Evolutionary conservation across 2,888 invertebrate genomes (phyloP), one percentile per base, ranked within the genome.

Genomic region (Nipponacmea schrenckii): DNA sequence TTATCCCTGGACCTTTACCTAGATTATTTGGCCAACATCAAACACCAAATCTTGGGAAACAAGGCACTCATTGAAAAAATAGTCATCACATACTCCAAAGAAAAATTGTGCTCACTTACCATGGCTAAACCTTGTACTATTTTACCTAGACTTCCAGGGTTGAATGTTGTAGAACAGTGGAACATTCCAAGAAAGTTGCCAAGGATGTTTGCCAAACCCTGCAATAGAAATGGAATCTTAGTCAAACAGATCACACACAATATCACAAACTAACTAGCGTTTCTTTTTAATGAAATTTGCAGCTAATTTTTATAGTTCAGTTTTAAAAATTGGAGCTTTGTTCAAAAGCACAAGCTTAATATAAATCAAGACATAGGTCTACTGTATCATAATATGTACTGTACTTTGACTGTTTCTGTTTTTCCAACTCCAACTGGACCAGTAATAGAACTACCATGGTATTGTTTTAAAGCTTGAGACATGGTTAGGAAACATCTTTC

Each of bases 401-500:
- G 39, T 39, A 86, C 88, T 83, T 83, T 89, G 71, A 87, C 81
- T 45, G 88, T 88, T 70, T 88, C 87, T 31, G 86, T 88, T 74
- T 89, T 89, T 44, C 89, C 88, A 20, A 82, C 83, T 14, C 85
- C 87, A 14, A 84, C 81, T 39, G 84, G 84, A 0, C 89, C 89
- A 0, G 80, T 74, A 39, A 88, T 75, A 69, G 83, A 74, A 66
- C 84, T 81, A 14, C 87, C 88, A 74, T 85, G 84, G 70, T 77
- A 74, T 56, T 81, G 79, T 39, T 81, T 78, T n/a, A 88, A 77
- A n/a, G 88, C 87, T 75, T 84, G 84, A 2, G 85, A 83, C 84
- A 89, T 87, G 44, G 86, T 81, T 26, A 89, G 77, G 78, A 88
- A 88, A 73, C 87, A 87, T 70, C 84, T 80, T 75, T 89, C 89